phyloP scores from a whole-genome alignment of 2,797 vertebrate genomes.

The Galago senegalensis region DNA sequence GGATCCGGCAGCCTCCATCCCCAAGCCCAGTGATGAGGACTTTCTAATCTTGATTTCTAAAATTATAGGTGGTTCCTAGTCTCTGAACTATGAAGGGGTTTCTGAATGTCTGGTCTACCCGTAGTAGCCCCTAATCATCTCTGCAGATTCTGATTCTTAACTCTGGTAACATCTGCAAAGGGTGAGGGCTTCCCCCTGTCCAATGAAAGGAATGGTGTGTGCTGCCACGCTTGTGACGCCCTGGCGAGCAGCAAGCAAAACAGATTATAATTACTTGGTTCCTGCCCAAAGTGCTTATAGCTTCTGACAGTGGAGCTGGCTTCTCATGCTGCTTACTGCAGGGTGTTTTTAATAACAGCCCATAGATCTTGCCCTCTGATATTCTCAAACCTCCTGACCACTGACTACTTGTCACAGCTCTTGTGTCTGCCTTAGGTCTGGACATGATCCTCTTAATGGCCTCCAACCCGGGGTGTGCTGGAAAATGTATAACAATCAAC shows the following conservation, averaged over 20 bases:
- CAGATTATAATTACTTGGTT: not conserved
- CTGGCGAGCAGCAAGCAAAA: not conserved
- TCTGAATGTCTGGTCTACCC: not conserved
- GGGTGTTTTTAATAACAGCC: not conserved
- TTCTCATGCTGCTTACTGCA: not conserved
- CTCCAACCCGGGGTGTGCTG: not conserved
- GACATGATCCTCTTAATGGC: not conserved
- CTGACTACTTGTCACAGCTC: not conserved
- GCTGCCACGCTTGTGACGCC: not conserved
- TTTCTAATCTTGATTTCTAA: conserved; percentile 63
- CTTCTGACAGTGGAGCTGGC: not conserved
- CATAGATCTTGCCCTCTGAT: not conserved
- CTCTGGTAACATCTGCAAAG: not conserved
- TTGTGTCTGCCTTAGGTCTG: not conserved
- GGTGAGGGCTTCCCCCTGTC: not conserved
- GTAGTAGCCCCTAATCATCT: not conserved
- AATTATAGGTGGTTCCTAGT: not conserved
- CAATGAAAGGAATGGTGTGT: rapidly evolving
- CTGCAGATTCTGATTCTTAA: not conserved
- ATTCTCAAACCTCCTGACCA: not conserved
- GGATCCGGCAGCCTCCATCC: not conserved
- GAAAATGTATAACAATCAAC: not conserved
- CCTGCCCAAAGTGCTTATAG: not conserved
- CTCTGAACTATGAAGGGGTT: not conserved
- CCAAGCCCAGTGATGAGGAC: rapidly evolving